phyloP scores from a whole-genome alignment of 2,888 invertebrate species.

The Nomada ferruginata region DNA sequence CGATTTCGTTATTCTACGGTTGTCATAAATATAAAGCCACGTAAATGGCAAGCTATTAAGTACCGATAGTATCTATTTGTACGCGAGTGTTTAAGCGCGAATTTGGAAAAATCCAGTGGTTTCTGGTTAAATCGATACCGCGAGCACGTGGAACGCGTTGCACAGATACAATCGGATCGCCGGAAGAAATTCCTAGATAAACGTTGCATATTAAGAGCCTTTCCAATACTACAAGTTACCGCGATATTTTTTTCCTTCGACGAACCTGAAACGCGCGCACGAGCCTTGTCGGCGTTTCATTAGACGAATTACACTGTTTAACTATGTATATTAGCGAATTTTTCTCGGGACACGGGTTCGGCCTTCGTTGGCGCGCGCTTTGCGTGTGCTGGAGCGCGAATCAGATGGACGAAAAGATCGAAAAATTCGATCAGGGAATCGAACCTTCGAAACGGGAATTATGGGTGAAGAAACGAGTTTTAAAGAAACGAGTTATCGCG shows the following conservation, averaged over 20 bases:
- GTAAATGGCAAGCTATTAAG: slow-evolving; percentile 6
- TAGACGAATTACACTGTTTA: slow-evolving; percentile 33
- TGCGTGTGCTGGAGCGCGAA: too few species aligned
- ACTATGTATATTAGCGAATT: slow-evolving; percentile 16
- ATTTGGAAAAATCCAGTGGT: neutral
- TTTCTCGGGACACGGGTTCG: neutral
- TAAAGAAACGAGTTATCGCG: neutral
- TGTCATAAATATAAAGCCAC: neutral
- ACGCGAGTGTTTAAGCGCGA: neutral
- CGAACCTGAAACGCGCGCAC: neutral
- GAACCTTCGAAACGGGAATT: neutral
- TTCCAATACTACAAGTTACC: slow-evolving; percentile 6
- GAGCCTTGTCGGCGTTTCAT: slow-evolving; percentile 10
- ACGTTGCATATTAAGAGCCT: slow-evolving; percentile 8
- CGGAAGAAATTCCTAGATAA: slow-evolving; percentile 6
- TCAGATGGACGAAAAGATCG: neutral
- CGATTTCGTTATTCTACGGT: neutral
- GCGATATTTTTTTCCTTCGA: neutral
- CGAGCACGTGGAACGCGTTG: slow-evolving; percentile 3
- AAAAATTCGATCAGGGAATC: slow-evolving; percentile 4
- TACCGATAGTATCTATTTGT: neutral
- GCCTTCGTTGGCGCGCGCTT: neutral
- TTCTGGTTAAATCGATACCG: neutral
- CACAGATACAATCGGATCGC: slow-evolving; percentile 29
- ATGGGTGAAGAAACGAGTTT: neutral